A percentile compares a stretch with the other conserved stretches of the same genome.
phyloP scores from a whole-genome alignment of 2,888 invertebrate species.

The Steinernema scapterisci region DNA sequence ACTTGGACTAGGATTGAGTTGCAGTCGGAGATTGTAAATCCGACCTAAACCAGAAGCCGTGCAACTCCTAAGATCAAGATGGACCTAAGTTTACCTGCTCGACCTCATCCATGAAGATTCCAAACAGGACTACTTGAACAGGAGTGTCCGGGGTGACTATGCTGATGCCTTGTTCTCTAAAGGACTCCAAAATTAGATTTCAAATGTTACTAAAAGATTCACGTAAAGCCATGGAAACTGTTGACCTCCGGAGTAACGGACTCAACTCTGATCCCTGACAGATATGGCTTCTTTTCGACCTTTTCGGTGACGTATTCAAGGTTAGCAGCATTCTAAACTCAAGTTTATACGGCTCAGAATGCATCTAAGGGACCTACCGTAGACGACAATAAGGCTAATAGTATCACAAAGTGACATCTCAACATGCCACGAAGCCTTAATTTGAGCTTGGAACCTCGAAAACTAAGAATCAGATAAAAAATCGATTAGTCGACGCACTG shows the following conservation, averaged over 20 bases:
- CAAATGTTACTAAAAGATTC: no score
- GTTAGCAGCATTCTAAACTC: no score
- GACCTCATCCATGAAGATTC: slow-evolving; percentile 61
- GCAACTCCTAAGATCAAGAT: slow-evolving; percentile 10
- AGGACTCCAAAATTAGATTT: background rate
- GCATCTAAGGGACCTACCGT: no score
- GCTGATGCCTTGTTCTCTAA: slow-evolving; percentile 55
- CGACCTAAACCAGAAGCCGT: slow-evolving; percentile 39
- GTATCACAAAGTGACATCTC: no score
- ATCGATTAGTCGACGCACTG: no score
- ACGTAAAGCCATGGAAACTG: slow-evolving; percentile 54
- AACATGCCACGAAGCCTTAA: no score
- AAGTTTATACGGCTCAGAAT: no score
- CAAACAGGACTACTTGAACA: slow-evolving; percentile 59
- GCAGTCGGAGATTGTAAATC: slow-evolving; percentile 50
- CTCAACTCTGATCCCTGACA: slow-evolving; percentile 50
- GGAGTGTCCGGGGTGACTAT: slow-evolving; percentile 54
- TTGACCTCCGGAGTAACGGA: slow-evolving; percentile 48
- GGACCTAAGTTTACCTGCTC: background rate
- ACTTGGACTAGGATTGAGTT: slow-evolving; percentile 53
- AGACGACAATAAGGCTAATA: no score
- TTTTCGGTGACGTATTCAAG: no score
- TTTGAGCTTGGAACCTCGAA: no score
- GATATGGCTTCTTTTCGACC: slow-evolving; percentile 44
- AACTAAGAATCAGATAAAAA: no score